Evolutionary conservation across 2,113 vertebrate species (phyloP), one percentile per base, ranked within the genome.

Genomic region (Trochalopteron elliotii): DNA sequence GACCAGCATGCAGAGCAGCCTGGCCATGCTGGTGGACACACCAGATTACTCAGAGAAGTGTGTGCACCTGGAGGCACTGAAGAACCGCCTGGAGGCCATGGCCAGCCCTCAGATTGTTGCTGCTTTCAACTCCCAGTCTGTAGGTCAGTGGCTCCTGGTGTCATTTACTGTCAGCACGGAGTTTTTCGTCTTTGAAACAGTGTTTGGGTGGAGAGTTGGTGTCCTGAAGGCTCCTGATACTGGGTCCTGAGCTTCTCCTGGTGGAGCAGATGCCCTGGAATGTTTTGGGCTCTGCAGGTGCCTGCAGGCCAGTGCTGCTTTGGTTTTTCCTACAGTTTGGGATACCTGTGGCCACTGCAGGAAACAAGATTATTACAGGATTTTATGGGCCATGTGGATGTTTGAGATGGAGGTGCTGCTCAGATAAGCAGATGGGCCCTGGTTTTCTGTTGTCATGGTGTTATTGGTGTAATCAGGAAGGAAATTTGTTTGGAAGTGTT

Each of bases 21-120:
- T 99, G 93, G 97, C 98, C 23, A 99, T 99, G 98, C 97, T 99
- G 20, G 99, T 99, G 93, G 99, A 99, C 85, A 99, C 99, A 0
- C 99, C 99, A 0, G 99, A 99, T 94, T 99, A 99, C 96, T 99
- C 99, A 0, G 99, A 99, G 88, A 99, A 99, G 94, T 99, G 99
- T 24, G 99, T 99, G 86, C 98, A 99, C 83, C 95, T 99, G 40
- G 99, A 99, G 95, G 99, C 99, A 0, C 94, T 99, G 89, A 99
- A 99, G 97, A 99, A 99, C 97, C 97, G 99, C 2, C 98, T 99
- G 85, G 99, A 99, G 95, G 99, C 99, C 49, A 96, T 99, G 96
- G 98, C 99, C 94, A 99, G 99, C 87, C 98, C 99, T 5, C 99
- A 99, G 94, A 99, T 99, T 3, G 99, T 99, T 4, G 96, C 98